Evolutionary conservation across 2,888 invertebrate species (phyloP).

Genomic region (Eupithecia dodoneata): DNA sequence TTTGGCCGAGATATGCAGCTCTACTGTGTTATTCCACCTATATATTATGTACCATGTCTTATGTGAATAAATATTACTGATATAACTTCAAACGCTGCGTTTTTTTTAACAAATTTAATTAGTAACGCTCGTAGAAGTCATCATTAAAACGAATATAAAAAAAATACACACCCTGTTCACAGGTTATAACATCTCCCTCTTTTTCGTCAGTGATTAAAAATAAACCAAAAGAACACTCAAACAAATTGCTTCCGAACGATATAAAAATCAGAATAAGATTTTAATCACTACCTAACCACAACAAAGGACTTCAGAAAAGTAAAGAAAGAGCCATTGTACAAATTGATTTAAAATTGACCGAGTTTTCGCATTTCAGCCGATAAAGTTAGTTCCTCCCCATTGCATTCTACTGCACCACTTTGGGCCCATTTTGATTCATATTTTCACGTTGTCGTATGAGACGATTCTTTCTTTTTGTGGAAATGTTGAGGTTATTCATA

Average conservation of each 20-base stretch:
- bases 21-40: too few species aligned
- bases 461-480: background rate
- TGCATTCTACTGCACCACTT: constrained; percentile 36
- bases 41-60: too few species aligned
- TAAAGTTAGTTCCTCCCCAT: constrained; percentile 41
- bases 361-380: constrained; percentile 38
- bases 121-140: background rate
- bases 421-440: constrained; percentile 26
- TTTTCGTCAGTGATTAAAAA: background rate
- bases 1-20: too few species aligned
- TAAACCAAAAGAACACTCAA: background rate
- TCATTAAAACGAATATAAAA: background rate
- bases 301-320: constrained; percentile 1
- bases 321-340: constrained; percentile 11
- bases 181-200: background rate
- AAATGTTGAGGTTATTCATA: background rate
- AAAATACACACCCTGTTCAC: background rate
- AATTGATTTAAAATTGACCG: constrained; percentile 34
- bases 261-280: background rate
- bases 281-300: background rate
- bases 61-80: too few species aligned
- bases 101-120: background rate
- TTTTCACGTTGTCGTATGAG: background rate
- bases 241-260: background rate
- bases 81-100: background rate